Evolutionary conservation across 2,888 invertebrate genomes (phyloP).

Genomic region (Leptarthrus brevirostris): DNA sequence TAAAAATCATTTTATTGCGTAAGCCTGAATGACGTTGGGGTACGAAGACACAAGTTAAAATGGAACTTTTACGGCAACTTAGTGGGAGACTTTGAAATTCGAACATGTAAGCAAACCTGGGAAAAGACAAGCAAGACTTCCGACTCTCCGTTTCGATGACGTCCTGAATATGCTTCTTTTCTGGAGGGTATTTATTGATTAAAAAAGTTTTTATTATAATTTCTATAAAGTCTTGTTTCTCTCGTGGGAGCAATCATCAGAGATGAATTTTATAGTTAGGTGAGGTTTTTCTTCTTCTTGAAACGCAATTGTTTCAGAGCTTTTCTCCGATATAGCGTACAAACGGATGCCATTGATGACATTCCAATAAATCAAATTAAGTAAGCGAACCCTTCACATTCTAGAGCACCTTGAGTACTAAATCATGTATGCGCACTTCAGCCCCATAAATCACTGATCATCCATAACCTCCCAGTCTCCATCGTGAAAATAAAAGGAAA

Average conservation of each 20-base stretch:
- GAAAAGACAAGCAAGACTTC: not conserved
- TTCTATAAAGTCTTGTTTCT: not conserved
- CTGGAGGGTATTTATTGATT: constrained; percentile 7
- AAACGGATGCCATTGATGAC: constrained; percentile 32
- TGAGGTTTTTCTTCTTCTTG: too few relatives aligned
- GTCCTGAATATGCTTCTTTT: too few relatives aligned
- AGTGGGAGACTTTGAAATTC: not conserved
- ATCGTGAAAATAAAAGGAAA: not conserved
- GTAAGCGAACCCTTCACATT: constrained; percentile 39
- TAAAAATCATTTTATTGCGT: constrained; percentile 40
- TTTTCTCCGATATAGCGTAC: too few relatives aligned
- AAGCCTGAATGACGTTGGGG: too few relatives aligned
- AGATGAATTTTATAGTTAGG: too few relatives aligned
- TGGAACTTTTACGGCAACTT: not conserved
- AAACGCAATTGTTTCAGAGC: too few relatives aligned
- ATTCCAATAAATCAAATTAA: constrained; percentile 46
- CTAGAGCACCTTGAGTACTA: constrained; percentile 50
- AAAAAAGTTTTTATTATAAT: constrained; percentile 32
- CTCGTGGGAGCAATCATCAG: constrained; percentile 6
- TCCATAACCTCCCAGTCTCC: constrained; percentile 45
- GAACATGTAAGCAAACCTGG: not conserved
- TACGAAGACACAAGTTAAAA: not conserved
- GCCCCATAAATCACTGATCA: constrained; percentile 54
- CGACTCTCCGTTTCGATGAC: too few relatives aligned
- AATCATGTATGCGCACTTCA: constrained; percentile 54